Evolutionary conservation across 2,797 vertebrate genomes (phyloP).

Genomic region (Uromys caudimaculatus): DNA sequence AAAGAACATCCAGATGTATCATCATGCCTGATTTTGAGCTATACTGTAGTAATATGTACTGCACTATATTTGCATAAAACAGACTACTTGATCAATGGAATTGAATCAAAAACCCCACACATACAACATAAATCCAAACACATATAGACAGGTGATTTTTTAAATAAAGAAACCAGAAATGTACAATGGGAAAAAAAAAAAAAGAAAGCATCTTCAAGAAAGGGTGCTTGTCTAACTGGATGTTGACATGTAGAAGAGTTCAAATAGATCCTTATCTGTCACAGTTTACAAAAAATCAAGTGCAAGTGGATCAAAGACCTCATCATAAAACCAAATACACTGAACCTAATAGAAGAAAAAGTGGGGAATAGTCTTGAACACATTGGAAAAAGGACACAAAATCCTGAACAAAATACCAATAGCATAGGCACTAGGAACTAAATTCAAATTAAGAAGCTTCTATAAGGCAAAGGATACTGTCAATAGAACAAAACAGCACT

Average conservation of each 20-base stretch:
- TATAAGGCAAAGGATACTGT: neutral
- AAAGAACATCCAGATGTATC: neutral
- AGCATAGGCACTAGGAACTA: neutral
- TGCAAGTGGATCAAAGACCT: neutral
- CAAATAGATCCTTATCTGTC: neutral
- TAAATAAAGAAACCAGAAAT: neutral
- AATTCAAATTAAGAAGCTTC: neutral
- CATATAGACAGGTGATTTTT: neutral
- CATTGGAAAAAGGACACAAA: neutral
- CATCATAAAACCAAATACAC: neutral
- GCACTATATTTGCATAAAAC: neutral
- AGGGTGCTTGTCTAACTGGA: neutral
- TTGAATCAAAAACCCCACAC: neutral
- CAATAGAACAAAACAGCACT: neutral
- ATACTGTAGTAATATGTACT: neutral
- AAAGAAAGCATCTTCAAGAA: neutral
- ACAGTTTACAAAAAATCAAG: neutral
- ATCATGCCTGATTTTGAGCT: neutral
- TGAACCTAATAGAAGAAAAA: neutral
- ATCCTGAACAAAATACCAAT: neutral
- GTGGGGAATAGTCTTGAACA: neutral
- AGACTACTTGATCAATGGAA: neutral
- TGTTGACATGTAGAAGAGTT: neutral
- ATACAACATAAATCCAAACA: neutral
- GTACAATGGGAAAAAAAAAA: neutral